Conservation (phyloP, 2,888 invertebrate genomes). For the Hermaeophaga mercurialis region DNA sequence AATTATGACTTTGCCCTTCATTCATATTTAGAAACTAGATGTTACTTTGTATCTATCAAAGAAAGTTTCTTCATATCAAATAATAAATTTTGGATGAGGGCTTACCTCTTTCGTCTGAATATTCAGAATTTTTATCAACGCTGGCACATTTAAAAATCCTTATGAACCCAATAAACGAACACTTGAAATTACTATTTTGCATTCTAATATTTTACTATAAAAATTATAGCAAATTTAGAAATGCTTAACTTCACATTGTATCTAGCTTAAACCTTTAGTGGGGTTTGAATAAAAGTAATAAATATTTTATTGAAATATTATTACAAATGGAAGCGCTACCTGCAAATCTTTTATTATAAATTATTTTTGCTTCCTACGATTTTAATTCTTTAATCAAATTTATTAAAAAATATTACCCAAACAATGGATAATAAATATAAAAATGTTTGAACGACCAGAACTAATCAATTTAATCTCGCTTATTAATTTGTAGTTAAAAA, state of each 20-base stretch:
- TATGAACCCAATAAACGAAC: background rate
- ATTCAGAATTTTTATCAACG: background rate
- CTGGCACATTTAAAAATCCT: constrained; percentile 2
- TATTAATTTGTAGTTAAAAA: no score
- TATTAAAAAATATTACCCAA: background rate
- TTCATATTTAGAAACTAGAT: no score
- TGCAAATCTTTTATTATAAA: no score
- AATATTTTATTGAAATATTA: no score
- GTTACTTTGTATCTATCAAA: no score
- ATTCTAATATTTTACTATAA: constrained; percentile 2
- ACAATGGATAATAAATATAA: constrained; percentile 9
- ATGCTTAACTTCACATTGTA: background rate
- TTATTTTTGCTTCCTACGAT: background rate
- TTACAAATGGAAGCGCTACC: no score
- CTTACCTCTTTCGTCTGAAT: background rate
- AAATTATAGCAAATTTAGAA: background rate
- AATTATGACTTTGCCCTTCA: no score
- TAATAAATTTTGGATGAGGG: no score
- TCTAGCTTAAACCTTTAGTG: no score
- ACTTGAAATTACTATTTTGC: background rate
- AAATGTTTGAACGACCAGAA: background rate
- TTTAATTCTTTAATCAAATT: background rate
- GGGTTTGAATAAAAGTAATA: background rate
- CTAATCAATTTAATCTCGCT: no score
- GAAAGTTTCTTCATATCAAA: no score